phyloP scores from a whole-genome alignment of 1,140 invertebrate species.

The Muscidifurax raptorellus region DNA sequence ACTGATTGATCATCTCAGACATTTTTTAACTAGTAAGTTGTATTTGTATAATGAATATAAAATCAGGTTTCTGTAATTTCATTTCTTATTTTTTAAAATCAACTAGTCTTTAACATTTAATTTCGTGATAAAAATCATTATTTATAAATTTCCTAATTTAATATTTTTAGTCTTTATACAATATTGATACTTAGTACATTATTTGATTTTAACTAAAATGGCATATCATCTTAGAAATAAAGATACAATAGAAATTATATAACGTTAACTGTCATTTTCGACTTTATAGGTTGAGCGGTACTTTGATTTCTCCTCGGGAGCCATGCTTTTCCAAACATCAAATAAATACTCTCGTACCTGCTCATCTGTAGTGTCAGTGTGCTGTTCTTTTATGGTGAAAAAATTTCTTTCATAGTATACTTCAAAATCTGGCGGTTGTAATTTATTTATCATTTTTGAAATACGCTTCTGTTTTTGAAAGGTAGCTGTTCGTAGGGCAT shows the following conservation, averaged over 20 bases:
- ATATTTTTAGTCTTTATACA: background rate
- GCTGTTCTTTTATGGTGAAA: slow-evolving; percentile 72
- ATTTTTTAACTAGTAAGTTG: slow-evolving; percentile 37
- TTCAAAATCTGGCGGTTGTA: slow-evolving; percentile 66
- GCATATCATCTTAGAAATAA: background rate
- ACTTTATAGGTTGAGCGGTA: slow-evolving; percentile 49
- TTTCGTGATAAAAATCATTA: slow-evolving; percentile 5
- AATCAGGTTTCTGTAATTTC: slow-evolving; percentile 2
- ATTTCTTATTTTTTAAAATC: slow-evolving; percentile 23
- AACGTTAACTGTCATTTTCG: slow-evolving; percentile 38
- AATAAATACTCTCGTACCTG: slow-evolving; percentile 73
- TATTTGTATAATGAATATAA: background rate
- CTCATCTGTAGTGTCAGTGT: slow-evolving; percentile 70
- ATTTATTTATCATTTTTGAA: slow-evolving; percentile 49
- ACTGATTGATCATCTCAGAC: background rate
- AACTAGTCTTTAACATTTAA: slow-evolving; percentile 11
- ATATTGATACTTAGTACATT: background rate
- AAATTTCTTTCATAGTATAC: slow-evolving; percentile 73
- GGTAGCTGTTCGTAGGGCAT: slow-evolving; percentile 27
- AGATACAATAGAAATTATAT: background rate
- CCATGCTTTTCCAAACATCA: slow-evolving; percentile 72
- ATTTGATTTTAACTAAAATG: background rate
- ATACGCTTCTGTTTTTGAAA: slow-evolving; percentile 50
- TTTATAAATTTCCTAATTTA: slow-evolving; percentile 36
- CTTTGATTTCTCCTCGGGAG: slow-evolving; percentile 47